Evolutionary conservation across 2,113 vertebrate genomes (phyloP), one percentile per base, ranked within the genome.

Genomic region (Noctilio leporinus): DNA sequence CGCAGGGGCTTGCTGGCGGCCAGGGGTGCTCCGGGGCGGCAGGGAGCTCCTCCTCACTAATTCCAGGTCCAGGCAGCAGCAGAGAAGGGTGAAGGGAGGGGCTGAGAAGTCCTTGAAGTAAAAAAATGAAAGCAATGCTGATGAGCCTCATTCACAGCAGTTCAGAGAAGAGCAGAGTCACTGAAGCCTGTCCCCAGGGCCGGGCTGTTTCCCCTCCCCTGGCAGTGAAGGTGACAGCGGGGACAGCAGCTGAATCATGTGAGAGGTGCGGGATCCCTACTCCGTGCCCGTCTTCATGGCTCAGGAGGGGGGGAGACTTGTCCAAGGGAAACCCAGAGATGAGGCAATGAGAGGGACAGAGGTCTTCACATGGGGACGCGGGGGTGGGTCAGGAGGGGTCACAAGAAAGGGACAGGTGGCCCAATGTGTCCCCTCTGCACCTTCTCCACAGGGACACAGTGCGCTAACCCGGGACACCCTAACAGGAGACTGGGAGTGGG

Each of bases 81-180:
- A 97, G 93, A 92, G 93, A 96, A 95, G 95, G 96, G 96, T 95
- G 95, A 96, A 97, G 96, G 95, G 96, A 96, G 97, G 95, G 93
- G 97, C 96, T 90, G 95, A 98, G 95, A 96, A 97, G 97, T 97
- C 98, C 98, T 98, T 95, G 97, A 98, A 98, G 97, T 98, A 97
- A 98, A 96, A 97, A 97, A 96, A 98, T 88, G 97, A 97, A 97
- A 98, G 97, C 96, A 91, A 97, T 95, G 97, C 94, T 97, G 97
- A 97, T 95, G 98, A 97, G 98, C 97, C 97, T 98, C 97, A 97
- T 97, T 98, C 96, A 90, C 93, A 86, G 96, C 95, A 95, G 97
- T 95, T 98, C 97, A 97, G 97, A 97, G 98, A 95, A 97, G 97
- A 97, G 92, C 69, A 76, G 96, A 97, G 96, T 95, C 97, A 81